Percentiles rank a stretch among this genome's conserved stretches.
These are phyloP conservation scores for Percopsis transmontana DNA, from an alignment of 2,113 vertebrate species.

Conservation along the genomic window DNA sequence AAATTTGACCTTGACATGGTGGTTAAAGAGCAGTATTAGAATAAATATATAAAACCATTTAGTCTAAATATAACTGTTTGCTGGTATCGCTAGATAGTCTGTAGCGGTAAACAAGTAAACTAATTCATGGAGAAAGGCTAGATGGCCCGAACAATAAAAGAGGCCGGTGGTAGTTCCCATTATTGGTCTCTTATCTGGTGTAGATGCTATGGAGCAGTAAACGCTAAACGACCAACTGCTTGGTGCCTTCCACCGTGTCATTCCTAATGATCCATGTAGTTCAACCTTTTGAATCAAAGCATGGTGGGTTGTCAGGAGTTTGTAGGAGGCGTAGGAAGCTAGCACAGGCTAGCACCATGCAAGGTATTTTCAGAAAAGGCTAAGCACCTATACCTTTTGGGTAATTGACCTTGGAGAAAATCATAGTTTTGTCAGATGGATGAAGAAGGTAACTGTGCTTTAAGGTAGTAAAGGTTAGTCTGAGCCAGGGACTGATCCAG, in stretches of 20 bases:
- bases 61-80: neutral
- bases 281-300: too few relatives aligned
- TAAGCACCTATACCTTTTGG: too few relatives aligned
- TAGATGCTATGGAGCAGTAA: neutral
- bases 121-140: constrained; percentile 1
- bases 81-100: neutral
- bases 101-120: constrained; percentile 1
- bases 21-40: constrained; percentile 4
- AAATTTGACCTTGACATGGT: neutral
- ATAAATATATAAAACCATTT: constrained; percentile 4
- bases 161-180: neutral
- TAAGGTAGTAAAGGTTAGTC: constrained; percentile 36
- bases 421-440: neutral
- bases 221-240: too few relatives aligned
- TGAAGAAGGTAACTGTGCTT: too few relatives aligned
- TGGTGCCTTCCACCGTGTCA: too few relatives aligned
- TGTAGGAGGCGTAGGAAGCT: too few relatives aligned
- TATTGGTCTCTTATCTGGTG: constrained; percentile 13
- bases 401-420: too few relatives aligned
- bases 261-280: too few relatives aligned
- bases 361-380: constrained; percentile 16
- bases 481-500: constrained; percentile 34
- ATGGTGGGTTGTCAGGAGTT: neutral
- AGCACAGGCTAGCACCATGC: constrained; percentile 1
- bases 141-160: neutral